Conservation (phyloP, 2,797 vertebrate species). For the Xenopus petersii region DNA sequence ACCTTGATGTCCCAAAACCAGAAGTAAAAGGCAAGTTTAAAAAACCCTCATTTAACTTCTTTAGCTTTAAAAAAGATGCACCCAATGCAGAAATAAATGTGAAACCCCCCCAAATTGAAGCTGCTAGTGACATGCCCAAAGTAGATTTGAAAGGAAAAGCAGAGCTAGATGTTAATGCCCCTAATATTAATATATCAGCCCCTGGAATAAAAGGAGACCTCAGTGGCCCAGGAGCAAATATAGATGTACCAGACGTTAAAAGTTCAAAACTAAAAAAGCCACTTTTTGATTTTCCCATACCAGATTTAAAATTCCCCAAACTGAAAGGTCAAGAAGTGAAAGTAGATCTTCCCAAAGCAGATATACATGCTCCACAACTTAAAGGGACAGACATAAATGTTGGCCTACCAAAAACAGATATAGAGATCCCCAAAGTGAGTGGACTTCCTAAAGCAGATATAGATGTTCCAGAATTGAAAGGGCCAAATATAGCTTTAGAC, state of each 20-base stretch:
- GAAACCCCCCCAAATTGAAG: conserved; percentile 12
- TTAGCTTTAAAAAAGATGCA: conserved; percentile 25
- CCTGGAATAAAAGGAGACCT: conserved; percentile 25
- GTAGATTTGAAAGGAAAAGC: conserved; percentile 7
- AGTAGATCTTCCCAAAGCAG: not conserved
- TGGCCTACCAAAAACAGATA: conserved; percentile 19
- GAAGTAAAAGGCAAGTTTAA: conserved; percentile 21
- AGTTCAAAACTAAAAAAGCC: conserved; percentile 27
- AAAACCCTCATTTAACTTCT: conserved; percentile 25
- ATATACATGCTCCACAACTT: conserved; percentile 20
- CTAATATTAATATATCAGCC: conserved; percentile 13
- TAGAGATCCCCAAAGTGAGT: conserved; percentile 14
- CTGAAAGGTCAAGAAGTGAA: conserved; percentile 2
- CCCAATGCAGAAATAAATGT: conserved; percentile 32
- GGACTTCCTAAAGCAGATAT: conserved; percentile 24
- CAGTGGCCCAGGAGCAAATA: not conserved
- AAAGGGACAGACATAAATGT: conserved; percentile 28
- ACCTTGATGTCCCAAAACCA: conserved; percentile 14
- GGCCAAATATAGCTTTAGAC: not conserved
- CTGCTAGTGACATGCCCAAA: not conserved
- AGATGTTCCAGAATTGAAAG: conserved; percentile 12
- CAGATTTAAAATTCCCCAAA: conserved; percentile 23
- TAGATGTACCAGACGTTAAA: conserved; percentile 13
- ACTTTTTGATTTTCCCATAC: conserved; percentile 19
- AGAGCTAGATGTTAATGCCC: not conserved